Conservation (phyloP, 2,113 vertebrate species). For the Malurus alboscapulatus region DNA sequence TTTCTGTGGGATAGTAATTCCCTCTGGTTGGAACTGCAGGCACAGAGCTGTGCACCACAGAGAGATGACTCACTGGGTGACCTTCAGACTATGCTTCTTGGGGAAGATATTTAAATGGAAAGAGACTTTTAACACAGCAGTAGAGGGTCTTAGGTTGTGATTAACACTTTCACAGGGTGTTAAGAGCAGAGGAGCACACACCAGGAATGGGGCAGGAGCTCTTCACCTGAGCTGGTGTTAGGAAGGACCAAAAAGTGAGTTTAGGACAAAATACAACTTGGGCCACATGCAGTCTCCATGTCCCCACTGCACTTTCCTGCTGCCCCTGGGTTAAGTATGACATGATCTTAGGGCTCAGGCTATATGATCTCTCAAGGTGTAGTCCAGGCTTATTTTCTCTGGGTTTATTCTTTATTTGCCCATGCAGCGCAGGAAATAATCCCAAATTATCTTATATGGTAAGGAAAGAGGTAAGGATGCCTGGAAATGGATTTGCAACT, state of each 20-base stretch:
- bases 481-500: background rate
- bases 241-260: background rate
- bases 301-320: background rate
- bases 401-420: background rate
- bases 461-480: background rate
- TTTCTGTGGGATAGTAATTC: background rate
- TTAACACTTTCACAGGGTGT: background rate
- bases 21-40: background rate
- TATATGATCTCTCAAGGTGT: background rate
- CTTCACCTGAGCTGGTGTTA: background rate
- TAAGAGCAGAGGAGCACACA: background rate
- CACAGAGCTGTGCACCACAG: background rate
- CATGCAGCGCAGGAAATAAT: background rate
- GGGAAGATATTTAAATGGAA: background rate
- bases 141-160: background rate
- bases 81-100: background rate
- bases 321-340: background rate
- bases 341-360: background rate
- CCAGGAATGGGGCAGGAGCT: background rate
- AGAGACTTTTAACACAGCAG: background rate
- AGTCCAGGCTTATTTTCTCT: background rate
- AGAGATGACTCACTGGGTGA: background rate
- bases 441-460: accelerated
- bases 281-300: accelerated
- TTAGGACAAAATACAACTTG: background rate